Conservation (phyloP, 1,140 invertebrate genomes). For the Heliconius nattereri region DNA sequence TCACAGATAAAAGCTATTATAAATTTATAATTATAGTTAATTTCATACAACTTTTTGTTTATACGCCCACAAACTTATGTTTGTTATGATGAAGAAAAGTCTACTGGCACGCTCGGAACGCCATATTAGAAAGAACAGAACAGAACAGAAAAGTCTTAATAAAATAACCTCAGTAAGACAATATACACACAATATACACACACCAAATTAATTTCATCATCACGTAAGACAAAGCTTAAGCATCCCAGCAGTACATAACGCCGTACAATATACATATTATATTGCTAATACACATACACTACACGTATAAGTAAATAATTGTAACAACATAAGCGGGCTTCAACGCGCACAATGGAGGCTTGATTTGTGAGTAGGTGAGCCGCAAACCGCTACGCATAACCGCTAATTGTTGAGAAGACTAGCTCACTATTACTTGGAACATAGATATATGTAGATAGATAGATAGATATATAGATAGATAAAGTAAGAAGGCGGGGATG, state of each 20-base stretch:
- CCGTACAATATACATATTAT: not conserved
- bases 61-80: too few relatives aligned
- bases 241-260: not conserved
- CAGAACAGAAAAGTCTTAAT: too few relatives aligned
- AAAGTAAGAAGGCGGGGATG: not conserved
- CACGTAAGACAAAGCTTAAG: not conserved
- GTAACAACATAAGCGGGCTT: slow-evolving; percentile 12
- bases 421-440: not conserved
- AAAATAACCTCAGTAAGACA: not conserved
- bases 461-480: not conserved
- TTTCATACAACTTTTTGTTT: too few relatives aligned
- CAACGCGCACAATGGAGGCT: slow-evolving; percentile 29
- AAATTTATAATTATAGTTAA: too few relatives aligned
- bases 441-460: not conserved
- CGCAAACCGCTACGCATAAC: slow-evolving; percentile 37
- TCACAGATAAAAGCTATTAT: too few relatives aligned
- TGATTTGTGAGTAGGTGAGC: slow-evolving; percentile 39
- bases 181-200: not conserved
- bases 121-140: too few relatives aligned
- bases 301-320: slow-evolving; percentile 4
- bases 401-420: slow-evolving; percentile 33
- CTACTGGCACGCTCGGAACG: too few relatives aligned
- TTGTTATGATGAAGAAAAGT: too few relatives aligned
- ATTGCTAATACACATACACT: not conserved
- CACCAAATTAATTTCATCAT: not conserved